Evolutionary conservation across 2,888 invertebrate genomes (phyloP), one percentile per base, ranked within the genome.

Genomic region (Neoascia interrupta): DNA sequence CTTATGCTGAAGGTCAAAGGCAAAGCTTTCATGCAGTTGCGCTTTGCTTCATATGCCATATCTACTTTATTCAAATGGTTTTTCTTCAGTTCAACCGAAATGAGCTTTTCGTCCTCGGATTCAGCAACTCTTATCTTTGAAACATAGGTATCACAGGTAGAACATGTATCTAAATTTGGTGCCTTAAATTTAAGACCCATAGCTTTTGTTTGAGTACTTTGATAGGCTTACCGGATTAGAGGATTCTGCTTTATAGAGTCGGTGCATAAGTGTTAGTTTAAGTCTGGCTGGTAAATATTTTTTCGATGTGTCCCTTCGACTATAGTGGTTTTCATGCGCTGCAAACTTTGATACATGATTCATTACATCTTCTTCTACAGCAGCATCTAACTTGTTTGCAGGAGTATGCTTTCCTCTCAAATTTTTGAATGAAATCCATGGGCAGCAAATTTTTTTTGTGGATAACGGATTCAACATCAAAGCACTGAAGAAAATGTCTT

Each of bases 171-270:
- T 31, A 21, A 13, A 31, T 58, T 58, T 5, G 53, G 43, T 21
- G 53, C 15, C 39, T 43, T 81, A 51, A 81, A 81, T 43, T 70
- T 80, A 23, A 81, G 69, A 18, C 51, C 64, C 61, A 72, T 68
- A 21, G 41, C 61, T 16, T 63, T 51, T 64, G 43, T 69, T 13
- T 6, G 49, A 69, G 34, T 74, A 81, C 53, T 70, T 69, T 39
- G 70, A 60, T n/a, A 70, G 39, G 31, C 56, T 74, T 47, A 63
- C 47, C 36, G 60, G 60, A 51, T 64, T 54, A 45, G 16, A 11
- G 15, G 23, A n/a, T 68, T 56, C 23, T 36, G 3, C 28, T 21
- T 6, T 39, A 47, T 56, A 75, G 3, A 68, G 19, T 6, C 61
- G 60, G 47, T 72, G 61, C 79, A 79, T 79, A 11, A 51, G 58